A percentile compares a stretch with the other conserved stretches of the same genome.
These are phyloP conservation scores for Sarcophilus harrisii DNA, from an alignment of 2,797 vertebrate genomes.

Conservation along the genomic window DNA sequence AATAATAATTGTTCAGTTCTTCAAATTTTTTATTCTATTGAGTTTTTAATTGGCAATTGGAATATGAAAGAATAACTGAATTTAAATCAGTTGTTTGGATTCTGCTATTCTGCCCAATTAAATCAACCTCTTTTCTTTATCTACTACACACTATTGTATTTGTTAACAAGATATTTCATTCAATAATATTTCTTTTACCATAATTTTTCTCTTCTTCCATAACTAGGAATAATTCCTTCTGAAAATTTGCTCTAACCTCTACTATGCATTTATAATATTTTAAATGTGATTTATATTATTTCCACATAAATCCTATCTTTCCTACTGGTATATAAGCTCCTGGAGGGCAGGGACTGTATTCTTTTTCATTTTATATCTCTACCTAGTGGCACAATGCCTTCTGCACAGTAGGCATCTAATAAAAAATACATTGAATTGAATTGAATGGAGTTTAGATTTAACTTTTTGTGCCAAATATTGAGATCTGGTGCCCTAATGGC, in stretches of 20 bases:
- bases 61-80: constrained; percentile 5
- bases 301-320: neutral
- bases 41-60: neutral
- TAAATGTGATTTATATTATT: neutral
- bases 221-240: neutral
- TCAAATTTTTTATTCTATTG: constrained; percentile 14
- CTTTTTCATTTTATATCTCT: neutral
- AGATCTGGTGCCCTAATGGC: neutral
- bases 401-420: neutral
- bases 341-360: neutral
- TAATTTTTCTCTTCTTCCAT: neutral
- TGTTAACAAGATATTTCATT: neutral
- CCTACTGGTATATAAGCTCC: neutral
- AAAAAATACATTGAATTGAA: neutral
- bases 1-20: constrained; percentile 33
- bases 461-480: constrained; percentile 16
- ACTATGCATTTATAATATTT: neutral
- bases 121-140: constrained; percentile 13
- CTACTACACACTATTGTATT: neutral
- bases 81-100: constrained; percentile 20
- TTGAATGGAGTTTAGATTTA: constrained; percentile 17
- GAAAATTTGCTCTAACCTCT: neutral
- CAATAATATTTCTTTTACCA: neutral
- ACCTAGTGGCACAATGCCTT: neutral
- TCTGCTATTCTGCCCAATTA: constrained; percentile 17